Percentiles rank a stretch among this genome's conserved stretches.
These are phyloP conservation scores for Nycticryphes semicollaris DNA, from an alignment of 2,113 vertebrate species.

Conservation along the genomic window DNA sequence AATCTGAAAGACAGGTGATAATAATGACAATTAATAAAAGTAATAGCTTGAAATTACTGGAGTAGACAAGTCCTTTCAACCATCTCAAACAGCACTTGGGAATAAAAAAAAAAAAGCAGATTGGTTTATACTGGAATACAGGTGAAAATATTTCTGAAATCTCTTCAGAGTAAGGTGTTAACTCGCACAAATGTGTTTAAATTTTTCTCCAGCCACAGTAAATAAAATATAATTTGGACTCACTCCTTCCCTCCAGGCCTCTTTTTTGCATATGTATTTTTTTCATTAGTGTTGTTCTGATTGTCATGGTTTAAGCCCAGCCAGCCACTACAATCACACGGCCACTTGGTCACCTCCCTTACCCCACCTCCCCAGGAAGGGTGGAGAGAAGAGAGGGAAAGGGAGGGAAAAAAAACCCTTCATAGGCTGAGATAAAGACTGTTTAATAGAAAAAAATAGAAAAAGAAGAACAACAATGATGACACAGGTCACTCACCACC, in stretches of 20 bases:
- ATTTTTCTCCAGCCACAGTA: neutral
- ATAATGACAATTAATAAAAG: neutral
- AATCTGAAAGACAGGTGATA: slow-evolving; percentile 75
- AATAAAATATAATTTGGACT: neutral
- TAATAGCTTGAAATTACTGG: neutral
- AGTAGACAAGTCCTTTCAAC: neutral
- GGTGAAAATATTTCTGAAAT: neutral
- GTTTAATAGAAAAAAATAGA: neutral
- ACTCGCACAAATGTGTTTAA: neutral
- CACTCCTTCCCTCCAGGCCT: neutral
- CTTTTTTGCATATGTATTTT: too few relatives aligned
- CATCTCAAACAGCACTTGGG: neutral
- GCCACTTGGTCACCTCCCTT: neutral
- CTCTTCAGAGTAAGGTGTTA: neutral
- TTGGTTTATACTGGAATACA: neutral
- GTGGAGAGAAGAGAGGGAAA: neutral
- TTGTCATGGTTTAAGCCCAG: neutral
- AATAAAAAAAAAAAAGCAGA: neutral
- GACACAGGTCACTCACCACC: neutral
- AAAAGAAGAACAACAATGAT: neutral
- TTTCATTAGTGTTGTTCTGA: neutral
- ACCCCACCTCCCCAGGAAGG: neutral
- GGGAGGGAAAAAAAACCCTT: neutral
- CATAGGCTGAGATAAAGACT: neutral
- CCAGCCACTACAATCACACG: neutral